Base-by-base conservation (phyloP, 2,888 invertebrate genomes). In the Epirrhoe tristata region DNA sequence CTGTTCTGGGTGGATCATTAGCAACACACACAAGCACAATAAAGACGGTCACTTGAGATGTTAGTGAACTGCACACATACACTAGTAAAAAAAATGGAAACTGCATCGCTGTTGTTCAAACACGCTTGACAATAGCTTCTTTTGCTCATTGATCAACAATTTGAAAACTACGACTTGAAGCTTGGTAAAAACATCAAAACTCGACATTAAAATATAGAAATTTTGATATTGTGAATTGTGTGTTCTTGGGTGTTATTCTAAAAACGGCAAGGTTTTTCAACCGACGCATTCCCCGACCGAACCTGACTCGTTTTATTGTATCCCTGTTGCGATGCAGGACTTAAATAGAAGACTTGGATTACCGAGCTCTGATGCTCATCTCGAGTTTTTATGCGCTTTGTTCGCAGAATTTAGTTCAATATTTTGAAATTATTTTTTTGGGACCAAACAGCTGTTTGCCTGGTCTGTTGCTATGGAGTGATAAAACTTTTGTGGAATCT, bases 301-400 rank as follows among this genome's bases (percentile, higher is more conserved):
- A 24, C 65, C 48, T 5, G n/a, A 62, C 65, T 65, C 39, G 65
- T 69, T 69, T 69, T 63, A 66, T 66, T 70, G 61, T 66, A 53
- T 63, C 58, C 63, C 58, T 63, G 66, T 66, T 70, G 63, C 61
- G 46, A 70, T 58, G 63, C 66, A 32, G 54, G 63, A 61, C 60
- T 54, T 66, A 63, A 69, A 66, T 63, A 69, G 69, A 65, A 69
- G 60, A 60, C 61, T 61, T 64, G 64, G 57, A 53, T 57, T 59
- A 67, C 59, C 53, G 57, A 59, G 54, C 58, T 57, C 56, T 17
- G 51, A 63, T 62, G 56, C 62, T 43, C 59, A 56, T 48, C 63
- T 62, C 24, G 31, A 61, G 67, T 63, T 67, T 60, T 63, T 63
- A 48, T 60, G 12, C 34, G 46, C 39, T 64, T 51, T 59, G 52